Conservation (phyloP, 2,888 invertebrate species). For the Chloroclystis v-ata region DNA sequence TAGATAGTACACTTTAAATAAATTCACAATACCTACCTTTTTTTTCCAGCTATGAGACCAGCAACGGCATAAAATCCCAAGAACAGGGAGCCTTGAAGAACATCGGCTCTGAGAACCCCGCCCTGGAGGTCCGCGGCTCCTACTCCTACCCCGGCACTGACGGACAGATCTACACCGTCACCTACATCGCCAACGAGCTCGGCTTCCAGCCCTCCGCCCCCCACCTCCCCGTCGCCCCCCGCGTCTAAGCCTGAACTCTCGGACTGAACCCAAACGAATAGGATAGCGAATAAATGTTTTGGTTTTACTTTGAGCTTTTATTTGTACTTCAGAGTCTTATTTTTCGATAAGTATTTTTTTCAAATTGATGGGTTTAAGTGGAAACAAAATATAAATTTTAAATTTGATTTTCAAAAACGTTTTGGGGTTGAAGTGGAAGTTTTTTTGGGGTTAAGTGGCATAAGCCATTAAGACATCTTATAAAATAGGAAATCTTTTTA, state of each 20-base stretch:
- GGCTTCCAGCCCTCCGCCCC: conserved; percentile 71
- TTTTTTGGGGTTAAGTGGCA: too few relatives aligned
- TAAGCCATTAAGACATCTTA: too few relatives aligned
- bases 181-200: conserved; percentile 71
- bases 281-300: conserved; percentile 36
- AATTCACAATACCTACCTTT: neutral
- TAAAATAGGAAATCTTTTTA: too few relatives aligned
- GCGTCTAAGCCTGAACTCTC: conserved; percentile 18
- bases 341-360: too few relatives aligned
- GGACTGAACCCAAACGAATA: conserved; percentile 32
- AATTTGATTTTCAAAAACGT: too few relatives aligned
- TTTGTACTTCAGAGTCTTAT: too few relatives aligned
- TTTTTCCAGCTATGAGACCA: conserved; percentile 48
- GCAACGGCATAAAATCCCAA: conserved; percentile 46
- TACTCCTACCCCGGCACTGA: conserved; percentile 67
- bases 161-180: conserved; percentile 62
- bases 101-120: conserved; percentile 62
- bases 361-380: too few relatives aligned
- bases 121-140: conserved; percentile 64
- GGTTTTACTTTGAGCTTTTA: conserved; percentile 20
- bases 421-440: too few relatives aligned
- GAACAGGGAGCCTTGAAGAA: conserved; percentile 56
- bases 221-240: conserved; percentile 43
- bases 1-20: too few relatives aligned
- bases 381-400: too few relatives aligned